phyloP scores from a whole-genome alignment of 2,888 invertebrate genomes.

The Xestia rhomboidea region DNA sequence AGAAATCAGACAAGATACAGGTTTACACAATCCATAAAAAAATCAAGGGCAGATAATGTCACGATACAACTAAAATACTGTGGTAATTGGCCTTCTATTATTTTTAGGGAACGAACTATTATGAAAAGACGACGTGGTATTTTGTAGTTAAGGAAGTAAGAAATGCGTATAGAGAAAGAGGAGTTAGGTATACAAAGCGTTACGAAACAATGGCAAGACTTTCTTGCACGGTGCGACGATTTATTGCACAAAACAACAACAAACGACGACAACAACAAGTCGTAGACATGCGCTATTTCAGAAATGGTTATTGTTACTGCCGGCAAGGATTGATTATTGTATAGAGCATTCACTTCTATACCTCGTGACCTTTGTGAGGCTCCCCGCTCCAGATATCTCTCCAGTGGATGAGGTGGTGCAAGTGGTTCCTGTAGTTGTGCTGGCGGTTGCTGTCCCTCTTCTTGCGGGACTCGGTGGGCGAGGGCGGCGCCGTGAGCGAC shows the following conservation, averaged over 20 bases:
- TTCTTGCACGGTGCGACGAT: slow-evolving; percentile 62
- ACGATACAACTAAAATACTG: slow-evolving; percentile 8
- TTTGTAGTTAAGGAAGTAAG: slow-evolving; percentile 28
- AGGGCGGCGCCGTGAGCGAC: slow-evolving; percentile 88
- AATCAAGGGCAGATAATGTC: slow-evolving; percentile 26
- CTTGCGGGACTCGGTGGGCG: slow-evolving; percentile 87
- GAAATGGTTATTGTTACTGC: slow-evolving; percentile 63
- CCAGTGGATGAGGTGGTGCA: slow-evolving; percentile 88
- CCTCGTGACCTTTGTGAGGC: slow-evolving; percentile 86
- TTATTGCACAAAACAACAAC: slow-evolving; percentile 67
- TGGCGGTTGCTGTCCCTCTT: slow-evolving; percentile 84
- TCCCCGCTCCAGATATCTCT: slow-evolving; percentile 88
- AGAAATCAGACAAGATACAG: slow-evolving; percentile 35
- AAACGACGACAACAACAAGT: slow-evolving; percentile 59
- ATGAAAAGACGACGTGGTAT: slow-evolving; percentile 1
- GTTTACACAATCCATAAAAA: slow-evolving; percentile 23
- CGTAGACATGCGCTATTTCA: slow-evolving; percentile 68
- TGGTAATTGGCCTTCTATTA: not conserved
- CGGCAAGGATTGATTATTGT: slow-evolving; percentile 59
- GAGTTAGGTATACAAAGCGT: slow-evolving; percentile 53
- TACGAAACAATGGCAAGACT: slow-evolving; percentile 62
- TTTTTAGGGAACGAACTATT: not conserved
- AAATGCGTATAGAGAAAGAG: slow-evolving; percentile 35
- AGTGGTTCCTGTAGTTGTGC: slow-evolving; percentile 87
- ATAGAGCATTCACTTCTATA: slow-evolving; percentile 70